Conservation (phyloP, 2,113 vertebrate genomes). For the Amphiprion percula region DNA sequence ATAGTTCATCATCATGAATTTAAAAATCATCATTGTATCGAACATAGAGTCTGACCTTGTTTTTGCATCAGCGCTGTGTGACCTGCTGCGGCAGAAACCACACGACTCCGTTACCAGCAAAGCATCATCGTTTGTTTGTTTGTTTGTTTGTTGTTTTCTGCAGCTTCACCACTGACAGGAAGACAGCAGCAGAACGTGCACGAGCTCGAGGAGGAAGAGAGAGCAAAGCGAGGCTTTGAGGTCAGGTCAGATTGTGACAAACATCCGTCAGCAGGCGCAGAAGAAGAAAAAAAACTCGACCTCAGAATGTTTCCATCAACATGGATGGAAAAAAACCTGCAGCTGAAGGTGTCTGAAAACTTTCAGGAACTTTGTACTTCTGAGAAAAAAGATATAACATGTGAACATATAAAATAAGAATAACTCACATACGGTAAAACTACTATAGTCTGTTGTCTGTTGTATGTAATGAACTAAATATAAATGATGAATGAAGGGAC, state of each 20-base stretch:
- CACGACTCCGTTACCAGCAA: too few relatives aligned
- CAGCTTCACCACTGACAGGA: constrained; percentile 44
- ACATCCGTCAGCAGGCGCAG: constrained; percentile 46
- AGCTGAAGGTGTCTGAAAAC: constrained; percentile 15
- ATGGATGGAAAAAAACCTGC: constrained; percentile 31
- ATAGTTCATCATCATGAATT: too few relatives aligned
- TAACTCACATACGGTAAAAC: background rate
- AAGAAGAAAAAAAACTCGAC: constrained; percentile 8
- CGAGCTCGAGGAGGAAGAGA: background rate
- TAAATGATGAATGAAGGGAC: too few relatives aligned
- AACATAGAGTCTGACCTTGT: background rate
- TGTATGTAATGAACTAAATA: too few relatives aligned
- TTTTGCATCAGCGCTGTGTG: background rate
- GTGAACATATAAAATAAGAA: background rate
- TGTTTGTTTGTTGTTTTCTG: constrained; percentile 36
- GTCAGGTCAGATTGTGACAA: constrained; percentile 33
- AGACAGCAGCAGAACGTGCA: constrained; percentile 14
- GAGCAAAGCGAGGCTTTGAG: constrained; percentile 18
- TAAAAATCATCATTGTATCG: too few relatives aligned
- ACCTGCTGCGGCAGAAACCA: background rate
- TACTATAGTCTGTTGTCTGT: too few relatives aligned
- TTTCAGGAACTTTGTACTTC: background rate
- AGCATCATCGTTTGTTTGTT: constrained; percentile 10
- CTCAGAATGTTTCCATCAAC: constrained; percentile 48
- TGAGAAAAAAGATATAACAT: background rate